Evolutionary conservation across 2,113 vertebrate genomes (phyloP), one percentile per base, ranked within the genome.

Genomic region (Heterotilapia buettikoferi): DNA sequence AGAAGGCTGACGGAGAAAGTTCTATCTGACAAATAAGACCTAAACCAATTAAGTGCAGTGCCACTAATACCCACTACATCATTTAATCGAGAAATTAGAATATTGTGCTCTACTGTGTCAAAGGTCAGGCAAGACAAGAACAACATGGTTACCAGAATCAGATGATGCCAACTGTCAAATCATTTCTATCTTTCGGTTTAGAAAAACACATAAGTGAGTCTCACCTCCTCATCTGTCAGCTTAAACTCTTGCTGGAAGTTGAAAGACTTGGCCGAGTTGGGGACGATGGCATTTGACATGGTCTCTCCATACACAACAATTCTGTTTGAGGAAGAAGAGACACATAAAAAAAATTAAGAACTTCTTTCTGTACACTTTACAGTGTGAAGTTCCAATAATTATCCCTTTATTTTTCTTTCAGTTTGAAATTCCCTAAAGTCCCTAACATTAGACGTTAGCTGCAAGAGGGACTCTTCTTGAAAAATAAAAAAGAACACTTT

Each of bases 281-380:
- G 92, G 2, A 97, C 92, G 1, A 97, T 6, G 1, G 94, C 88
- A 0, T 80, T 5, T n/a, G 94, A 86, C 82, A 97, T 92, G 6
- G 76, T 61, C 1, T 95, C 6, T 6, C 96, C 96, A 1, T 96
- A 94, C 1, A 96, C 95, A 50, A 97, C 97, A 0, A 98, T 97
- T 94, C 97, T 98, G 59, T 54, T 8, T 40, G 43, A 14, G 5
- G 4, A 38, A 47, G 6, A 47, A 1, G 1, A 2, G 6, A 24
- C 29, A 18, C 21, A 5, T 24, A n/a, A 31, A 14, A 29, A 24
- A 6, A 52, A 2, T 36, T 9, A 12, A 2, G 8, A 33, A 13
- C 3, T 5, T 14, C 7, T 9, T 33, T 21, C 6, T 29, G 16
- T 38, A 6, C 5, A 50, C 3, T 33, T 56, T 14, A 3, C n/a